Evolutionary conservation across 2,113 vertebrate species (phyloP).

Genomic region (Nycticryphes semicollaris): DNA sequence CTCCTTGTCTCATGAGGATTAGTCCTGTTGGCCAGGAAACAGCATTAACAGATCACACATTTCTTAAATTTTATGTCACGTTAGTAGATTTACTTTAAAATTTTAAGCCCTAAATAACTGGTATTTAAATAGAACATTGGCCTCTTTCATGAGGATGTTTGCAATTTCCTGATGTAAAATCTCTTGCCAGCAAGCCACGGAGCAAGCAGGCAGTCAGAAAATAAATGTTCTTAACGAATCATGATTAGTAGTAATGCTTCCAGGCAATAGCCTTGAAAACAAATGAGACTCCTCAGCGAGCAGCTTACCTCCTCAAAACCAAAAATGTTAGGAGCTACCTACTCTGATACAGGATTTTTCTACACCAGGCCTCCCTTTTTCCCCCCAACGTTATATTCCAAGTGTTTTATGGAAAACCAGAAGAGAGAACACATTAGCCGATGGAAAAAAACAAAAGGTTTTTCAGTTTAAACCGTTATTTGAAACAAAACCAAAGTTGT

Average conservation of each 20-base stretch:
- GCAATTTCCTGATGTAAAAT: background rate
- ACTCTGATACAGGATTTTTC: background rate
- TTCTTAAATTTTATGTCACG: background rate
- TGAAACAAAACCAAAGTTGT: background rate
- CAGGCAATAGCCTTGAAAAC: background rate
- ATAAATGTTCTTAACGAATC: background rate
- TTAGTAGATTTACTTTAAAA: background rate
- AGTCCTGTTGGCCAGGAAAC: slow-evolving; percentile 4
- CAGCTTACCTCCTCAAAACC: background rate
- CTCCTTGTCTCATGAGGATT: background rate
- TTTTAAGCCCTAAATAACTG: background rate
- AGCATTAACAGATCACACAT: background rate
- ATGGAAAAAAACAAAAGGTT: background rate
- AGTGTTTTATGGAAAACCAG: background rate
- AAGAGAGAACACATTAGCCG: background rate
- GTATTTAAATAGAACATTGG: background rate
- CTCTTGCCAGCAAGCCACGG: background rate
- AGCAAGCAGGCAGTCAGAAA: background rate
- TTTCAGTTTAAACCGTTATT: background rate
- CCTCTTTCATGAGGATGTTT: background rate
- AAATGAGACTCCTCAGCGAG: background rate
- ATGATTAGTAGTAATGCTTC: background rate
- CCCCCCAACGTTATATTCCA: background rate
- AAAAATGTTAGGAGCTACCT: background rate
- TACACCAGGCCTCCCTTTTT: background rate